These are phyloP conservation scores for Argyresthia albistria DNA, from an alignment of 2,888 invertebrate species.

Conservation along the genomic window DNA sequence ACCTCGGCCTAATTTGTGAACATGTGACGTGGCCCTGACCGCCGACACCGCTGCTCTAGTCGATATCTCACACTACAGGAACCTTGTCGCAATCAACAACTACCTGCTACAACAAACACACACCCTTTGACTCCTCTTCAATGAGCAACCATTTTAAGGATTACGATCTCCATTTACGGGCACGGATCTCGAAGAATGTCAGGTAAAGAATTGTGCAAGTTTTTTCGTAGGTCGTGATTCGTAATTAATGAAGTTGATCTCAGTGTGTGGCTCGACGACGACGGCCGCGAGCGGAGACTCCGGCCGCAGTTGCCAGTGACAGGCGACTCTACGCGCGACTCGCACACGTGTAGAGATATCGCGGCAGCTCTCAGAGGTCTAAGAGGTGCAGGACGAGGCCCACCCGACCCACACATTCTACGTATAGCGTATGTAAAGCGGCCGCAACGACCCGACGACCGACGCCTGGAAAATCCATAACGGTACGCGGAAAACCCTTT, in stretches of 20 bases:
- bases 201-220: not conserved
- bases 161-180: not conserved
- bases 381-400: too few species aligned
- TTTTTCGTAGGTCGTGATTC: not conserved
- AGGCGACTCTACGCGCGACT: not conserved
- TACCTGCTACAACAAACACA: not conserved
- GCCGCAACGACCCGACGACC: not conserved
- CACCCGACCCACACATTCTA: too few species aligned
- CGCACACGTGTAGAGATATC: too few species aligned
- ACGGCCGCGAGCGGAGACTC: not conserved
- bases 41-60: not conserved
- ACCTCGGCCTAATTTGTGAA: constrained; percentile 9
- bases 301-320: not conserved
- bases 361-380: too few species aligned
- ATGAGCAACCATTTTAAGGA: not conserved
- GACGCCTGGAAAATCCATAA: constrained; percentile 63
- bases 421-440: not conserved
- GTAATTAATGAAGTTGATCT: not conserved
- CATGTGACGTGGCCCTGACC: constrained; percentile 9
- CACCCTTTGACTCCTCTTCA: not conserved
- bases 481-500: constrained; percentile 71
- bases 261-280: not conserved
- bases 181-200: not conserved
- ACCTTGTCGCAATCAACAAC: not conserved
- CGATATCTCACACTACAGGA: not conserved